Evolutionary conservation across 2,113 vertebrate species (phyloP), one percentile per base, ranked within the genome.

Genomic region (Larimichthys polyactis): DNA sequence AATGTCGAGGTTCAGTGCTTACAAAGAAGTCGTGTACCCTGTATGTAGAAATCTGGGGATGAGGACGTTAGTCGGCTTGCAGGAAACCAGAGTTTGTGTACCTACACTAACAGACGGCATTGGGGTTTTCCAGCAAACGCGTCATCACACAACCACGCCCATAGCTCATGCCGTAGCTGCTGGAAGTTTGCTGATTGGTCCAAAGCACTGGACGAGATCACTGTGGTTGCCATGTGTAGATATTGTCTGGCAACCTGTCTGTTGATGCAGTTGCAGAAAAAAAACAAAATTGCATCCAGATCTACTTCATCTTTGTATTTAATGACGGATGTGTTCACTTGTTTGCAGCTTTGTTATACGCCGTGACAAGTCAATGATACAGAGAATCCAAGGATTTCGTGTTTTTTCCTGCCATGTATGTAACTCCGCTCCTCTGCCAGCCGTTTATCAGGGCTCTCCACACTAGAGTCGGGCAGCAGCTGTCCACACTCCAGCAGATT

Each of bases 401-500:
- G 36, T 17, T 20, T 66, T 71, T 51, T 24, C 19, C 17, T 63
- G 15, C 17, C 10, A 20, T 36, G 36, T 24, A 11, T 69, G 60
- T 49, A 46, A 22, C 2, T 6, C 51, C 54, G 77, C 62, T 4
- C n/a, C 62, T 58, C 49, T 65, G n/a, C 66, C 73, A 71, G 36
- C 65, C 11, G 5, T 73, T 67, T 51, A 48, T 40, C 22, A 49
- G 32, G 40, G 19, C 11, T 71, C 36, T 52, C 63, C 69, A 27
- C 46, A 49, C 48, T 58, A 55, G 36, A 83, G 52, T 54, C 20
- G 4, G 54, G 73, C 65, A 67, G 64, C 74, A 76, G 48, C 81
- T 71, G 32, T 81, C 70, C 63, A 65, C 79, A 75, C 84, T 71
- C 65, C 60, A 46, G 64, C 76, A 84, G 64, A 62, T 73, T 57